Base-by-base conservation (phyloP, 2,113 vertebrate species). In the Lutjanus erythropterus region DNA sequence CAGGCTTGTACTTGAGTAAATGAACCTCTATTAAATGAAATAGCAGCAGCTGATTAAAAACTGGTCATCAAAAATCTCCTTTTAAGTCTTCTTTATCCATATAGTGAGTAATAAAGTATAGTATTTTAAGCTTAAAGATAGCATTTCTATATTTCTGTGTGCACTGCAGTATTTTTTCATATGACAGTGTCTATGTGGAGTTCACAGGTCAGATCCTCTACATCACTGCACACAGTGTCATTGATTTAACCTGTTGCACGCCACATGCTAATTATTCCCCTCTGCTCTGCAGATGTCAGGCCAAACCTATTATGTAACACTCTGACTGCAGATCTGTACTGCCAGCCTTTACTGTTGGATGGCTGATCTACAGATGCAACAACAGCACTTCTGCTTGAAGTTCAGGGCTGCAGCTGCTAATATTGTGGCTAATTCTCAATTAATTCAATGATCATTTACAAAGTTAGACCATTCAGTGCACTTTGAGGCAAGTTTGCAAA, bases 241-340 rank as follows among this genome's bases (percentile, higher is more conserved):
- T 52, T 61, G 78, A 67, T 79, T 67, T 64, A 85, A 82, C 85
- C 67, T 86, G 85, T 81, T 88, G 75, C 77, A 31, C 16, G 50
- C 12, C 75, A 50, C 8, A 55, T 66, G 69, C 46, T 81, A 37
- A 50, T 60, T 74, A 65, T 61, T 47, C 67, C 61, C 39, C 39
- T 5, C 53, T 56, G 49, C 39, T 5, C 53, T 56, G 49, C 49
- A 81, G 27, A 64, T 50, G 50, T 69, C 41, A 80, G 35, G 67
- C 41, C 78, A 9, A 42, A 58, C 31, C 44, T 53, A 9, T 87
- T 80, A 79, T 71, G 71, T 60, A 81, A 79, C 49, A 21, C 46
- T 41, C n/a, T 29, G 35, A 21, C 31, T 50, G 9, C 35, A 71
- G 18, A 74, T 56, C 25, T 27, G 25, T 16, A 50, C 62, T 23